Evolutionary conservation across 2,888 invertebrate species (phyloP).

Genomic region (Rotaria magnacalcarata): DNA sequence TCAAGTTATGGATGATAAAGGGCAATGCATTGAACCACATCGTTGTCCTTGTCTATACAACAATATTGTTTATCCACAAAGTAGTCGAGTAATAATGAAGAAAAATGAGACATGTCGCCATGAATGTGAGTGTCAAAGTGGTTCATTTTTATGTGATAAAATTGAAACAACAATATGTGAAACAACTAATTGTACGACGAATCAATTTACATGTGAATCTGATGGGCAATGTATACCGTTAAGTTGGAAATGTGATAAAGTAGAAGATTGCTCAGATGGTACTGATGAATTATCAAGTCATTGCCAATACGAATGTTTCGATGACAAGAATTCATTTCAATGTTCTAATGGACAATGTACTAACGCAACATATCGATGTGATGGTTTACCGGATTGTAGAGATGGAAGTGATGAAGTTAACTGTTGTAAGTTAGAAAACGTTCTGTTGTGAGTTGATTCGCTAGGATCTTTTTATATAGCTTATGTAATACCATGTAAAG

Average conservation of each 20-base stretch:
- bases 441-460: background rate
- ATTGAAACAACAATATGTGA: background rate
- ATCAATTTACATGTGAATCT: constrained; percentile 37
- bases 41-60: constrained; percentile 42
- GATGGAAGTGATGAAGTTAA: constrained; percentile 40
- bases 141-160: constrained; percentile 34
- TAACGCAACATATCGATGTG: constrained; percentile 25
- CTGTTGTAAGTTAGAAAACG: constrained; percentile 24
- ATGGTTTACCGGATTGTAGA: constrained; percentile 43
- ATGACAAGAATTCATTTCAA: constrained; percentile 34
- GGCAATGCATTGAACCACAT: constrained; percentile 41
- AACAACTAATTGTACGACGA: background rate
- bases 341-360: constrained; percentile 45
- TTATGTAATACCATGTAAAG: background rate
- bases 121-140: constrained; percentile 37
- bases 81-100: background rate
- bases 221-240: constrained; percentile 38
- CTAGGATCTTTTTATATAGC: background rate
- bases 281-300: constrained; percentile 20
- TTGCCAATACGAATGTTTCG: constrained; percentile 17
- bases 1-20: constrained; percentile 43
- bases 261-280: constrained; percentile 37
- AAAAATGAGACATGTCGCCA: constrained; percentile 6
- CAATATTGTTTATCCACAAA: constrained; percentile 37
- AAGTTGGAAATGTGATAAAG: constrained; percentile 40